Evolutionary conservation across 1,140 invertebrate species (phyloP).

Genomic region (Zophobas atratus): DNA sequence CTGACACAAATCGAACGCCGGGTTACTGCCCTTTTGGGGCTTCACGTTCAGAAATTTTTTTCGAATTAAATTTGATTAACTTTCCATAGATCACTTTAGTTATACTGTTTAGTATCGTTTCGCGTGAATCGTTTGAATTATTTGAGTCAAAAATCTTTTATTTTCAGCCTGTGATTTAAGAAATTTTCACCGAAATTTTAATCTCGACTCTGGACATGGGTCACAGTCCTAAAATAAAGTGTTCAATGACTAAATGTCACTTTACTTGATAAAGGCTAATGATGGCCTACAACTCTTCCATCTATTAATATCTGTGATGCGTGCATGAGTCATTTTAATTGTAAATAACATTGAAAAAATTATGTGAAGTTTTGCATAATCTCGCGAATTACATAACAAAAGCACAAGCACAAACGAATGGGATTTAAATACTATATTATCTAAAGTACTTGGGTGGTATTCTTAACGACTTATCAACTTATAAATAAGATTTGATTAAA

Average conservation of each 20-base stretch:
- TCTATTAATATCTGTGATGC: constrained; percentile 53
- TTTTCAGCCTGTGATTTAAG: too few relatives aligned
- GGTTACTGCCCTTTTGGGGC: constrained; percentile 30
- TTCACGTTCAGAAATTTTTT: not conserved
- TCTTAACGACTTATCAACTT: too few relatives aligned
- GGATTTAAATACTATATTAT: constrained; percentile 6
- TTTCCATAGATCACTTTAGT: not conserved
- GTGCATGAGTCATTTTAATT: constrained; percentile 50
- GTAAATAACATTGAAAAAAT: constrained; percentile 42
- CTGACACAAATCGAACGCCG: constrained; percentile 9
- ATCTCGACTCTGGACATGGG: not conserved
- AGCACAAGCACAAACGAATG: not conserved
- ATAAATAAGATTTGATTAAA: too few relatives aligned
- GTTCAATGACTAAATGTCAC: constrained; percentile 28
- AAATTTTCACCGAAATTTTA: too few relatives aligned
- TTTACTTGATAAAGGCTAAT: constrained; percentile 29
- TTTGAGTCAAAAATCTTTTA: too few relatives aligned
- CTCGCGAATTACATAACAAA: constrained; percentile 13
- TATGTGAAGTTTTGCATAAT: constrained; percentile 28
- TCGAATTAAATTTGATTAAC: too few relatives aligned
- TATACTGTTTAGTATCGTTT: not conserved
- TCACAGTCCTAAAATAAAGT: constrained; percentile 26
- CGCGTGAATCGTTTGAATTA: too few relatives aligned
- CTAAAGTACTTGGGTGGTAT: not conserved
- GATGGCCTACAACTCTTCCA: constrained; percentile 27